These are phyloP conservation scores for Actenoides hombroni DNA, from an alignment of 2,113 vertebrate species.

Conservation along the genomic window DNA sequence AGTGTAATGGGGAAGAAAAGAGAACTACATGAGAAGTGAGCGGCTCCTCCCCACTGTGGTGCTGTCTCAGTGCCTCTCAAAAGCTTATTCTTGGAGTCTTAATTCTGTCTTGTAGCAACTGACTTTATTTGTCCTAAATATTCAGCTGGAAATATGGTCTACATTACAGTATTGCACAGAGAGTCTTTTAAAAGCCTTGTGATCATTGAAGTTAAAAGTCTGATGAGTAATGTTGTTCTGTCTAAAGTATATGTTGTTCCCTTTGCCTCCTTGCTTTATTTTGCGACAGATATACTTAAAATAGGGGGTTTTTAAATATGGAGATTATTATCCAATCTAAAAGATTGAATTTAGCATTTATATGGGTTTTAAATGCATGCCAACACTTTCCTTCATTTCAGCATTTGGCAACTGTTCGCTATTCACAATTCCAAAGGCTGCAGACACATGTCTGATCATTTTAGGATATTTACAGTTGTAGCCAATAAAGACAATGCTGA, in stretches of 20 bases:
- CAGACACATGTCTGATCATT: conserved; percentile 67
- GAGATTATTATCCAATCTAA: conserved; percentile 75
- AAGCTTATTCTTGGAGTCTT: conserved; percentile 44
- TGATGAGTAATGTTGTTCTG: conserved; percentile 73
- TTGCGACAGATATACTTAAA: conserved; percentile 72
- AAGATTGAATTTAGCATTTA: conserved; percentile 75
- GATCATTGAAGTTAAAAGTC: conserved; percentile 69
- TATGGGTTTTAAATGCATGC: conserved; percentile 64
- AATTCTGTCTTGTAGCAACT: conserved; percentile 63
- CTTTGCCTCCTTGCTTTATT: conserved; percentile 70
- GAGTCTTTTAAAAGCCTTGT: conserved; percentile 57
- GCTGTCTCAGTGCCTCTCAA: conserved; percentile 12
- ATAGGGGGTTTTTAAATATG: conserved; percentile 68
- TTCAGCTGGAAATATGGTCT: conserved; percentile 69
- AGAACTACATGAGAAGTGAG: neutral
- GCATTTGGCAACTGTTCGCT: conserved; percentile 55
- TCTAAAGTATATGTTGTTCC: conserved; percentile 68
- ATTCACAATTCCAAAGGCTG: conserved; percentile 62
- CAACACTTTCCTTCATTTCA: conserved; percentile 67
- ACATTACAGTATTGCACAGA: conserved; percentile 70
- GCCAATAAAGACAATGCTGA: conserved; percentile 58
- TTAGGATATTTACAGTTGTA: conserved; percentile 67
- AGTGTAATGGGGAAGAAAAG: neutral
- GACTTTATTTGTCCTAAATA: conserved; percentile 62
- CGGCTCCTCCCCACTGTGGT: neutral